These are phyloP conservation scores for Eustalomyia histrio DNA, from an alignment of 2,888 invertebrate species.

Conservation along the genomic window DNA sequence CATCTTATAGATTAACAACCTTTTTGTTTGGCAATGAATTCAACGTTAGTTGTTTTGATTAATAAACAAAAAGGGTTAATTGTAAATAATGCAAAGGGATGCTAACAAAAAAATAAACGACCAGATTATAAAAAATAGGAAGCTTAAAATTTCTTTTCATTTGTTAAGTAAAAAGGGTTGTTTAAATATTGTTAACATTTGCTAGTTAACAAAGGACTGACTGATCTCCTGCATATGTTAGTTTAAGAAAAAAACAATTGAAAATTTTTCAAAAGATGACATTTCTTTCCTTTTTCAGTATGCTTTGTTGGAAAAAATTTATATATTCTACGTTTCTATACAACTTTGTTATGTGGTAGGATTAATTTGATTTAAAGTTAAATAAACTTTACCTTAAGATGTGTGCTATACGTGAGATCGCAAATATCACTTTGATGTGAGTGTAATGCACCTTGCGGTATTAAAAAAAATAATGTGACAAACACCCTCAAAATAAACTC, in stretches of 20 bases:
- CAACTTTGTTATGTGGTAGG: conserved; percentile 69
- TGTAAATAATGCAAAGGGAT: not conserved
- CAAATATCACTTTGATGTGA: conserved; percentile 48
- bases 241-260: not conserved
- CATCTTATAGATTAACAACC: conserved; percentile 62
- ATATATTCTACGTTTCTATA: conserved; percentile 11
- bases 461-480: conserved; percentile 43
- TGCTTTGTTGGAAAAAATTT: not conserved
- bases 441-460: conserved; percentile 56
- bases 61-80: conserved; percentile 10
- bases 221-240: not conserved
- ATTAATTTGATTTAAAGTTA: conserved; percentile 70
- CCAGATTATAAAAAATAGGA: not conserved
- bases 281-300: not conserved
- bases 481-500: conserved; percentile 15
- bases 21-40: conserved; percentile 43
- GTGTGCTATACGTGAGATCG: conserved; percentile 16
- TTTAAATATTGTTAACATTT: conserved; percentile 5
- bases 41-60: conserved; percentile 34
- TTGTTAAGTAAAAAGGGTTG: not conserved
- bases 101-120: not conserved
- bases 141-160: not conserved
- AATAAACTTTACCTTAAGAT: conserved; percentile 60
- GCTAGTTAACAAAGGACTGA: not conserved
- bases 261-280: not conserved